These are phyloP conservation scores for Aricia artaxerxes DNA, from an alignment of 2,888 invertebrate species.

Conservation along the genomic window DNA sequence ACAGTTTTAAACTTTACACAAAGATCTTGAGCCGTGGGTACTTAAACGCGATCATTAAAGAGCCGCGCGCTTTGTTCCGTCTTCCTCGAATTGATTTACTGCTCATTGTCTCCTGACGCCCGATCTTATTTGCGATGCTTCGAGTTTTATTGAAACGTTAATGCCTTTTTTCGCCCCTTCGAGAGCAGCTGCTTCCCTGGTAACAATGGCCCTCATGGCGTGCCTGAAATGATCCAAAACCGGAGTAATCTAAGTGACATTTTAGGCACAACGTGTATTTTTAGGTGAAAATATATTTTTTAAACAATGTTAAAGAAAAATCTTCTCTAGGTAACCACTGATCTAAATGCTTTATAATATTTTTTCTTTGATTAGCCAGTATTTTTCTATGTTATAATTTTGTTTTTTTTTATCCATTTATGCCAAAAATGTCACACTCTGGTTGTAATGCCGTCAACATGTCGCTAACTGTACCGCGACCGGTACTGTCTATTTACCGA, in stretches of 20 bases:
- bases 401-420: no score
- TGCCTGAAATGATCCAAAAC: slow-evolving; percentile 54
- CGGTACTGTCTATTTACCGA: slow-evolving; percentile 52
- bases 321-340: neutral
- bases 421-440: neutral
- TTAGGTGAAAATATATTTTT: neutral
- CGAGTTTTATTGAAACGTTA: slow-evolving; percentile 60
- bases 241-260: neutral
- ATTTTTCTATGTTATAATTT: no score
- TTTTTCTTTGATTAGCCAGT: no score
- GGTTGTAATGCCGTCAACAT: slow-evolving; percentile 53
- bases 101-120: slow-evolving; percentile 58
- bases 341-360: no score
- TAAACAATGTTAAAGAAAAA: neutral
- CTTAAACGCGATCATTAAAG: slow-evolving; percentile 41
- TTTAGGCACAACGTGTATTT: neutral
- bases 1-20: neutral
- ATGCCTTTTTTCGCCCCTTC: slow-evolving; percentile 52
- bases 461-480: slow-evolving; percentile 59
- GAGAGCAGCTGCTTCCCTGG: slow-evolving; percentile 33
- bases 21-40: neutral
- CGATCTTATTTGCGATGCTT: slow-evolving; percentile 51
- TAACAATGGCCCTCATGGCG: slow-evolving; percentile 50
- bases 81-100: slow-evolving; percentile 67
- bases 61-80: slow-evolving; percentile 56